Conservation (phyloP, 2,113 vertebrate genomes). For the Lathamus discolor region DNA sequence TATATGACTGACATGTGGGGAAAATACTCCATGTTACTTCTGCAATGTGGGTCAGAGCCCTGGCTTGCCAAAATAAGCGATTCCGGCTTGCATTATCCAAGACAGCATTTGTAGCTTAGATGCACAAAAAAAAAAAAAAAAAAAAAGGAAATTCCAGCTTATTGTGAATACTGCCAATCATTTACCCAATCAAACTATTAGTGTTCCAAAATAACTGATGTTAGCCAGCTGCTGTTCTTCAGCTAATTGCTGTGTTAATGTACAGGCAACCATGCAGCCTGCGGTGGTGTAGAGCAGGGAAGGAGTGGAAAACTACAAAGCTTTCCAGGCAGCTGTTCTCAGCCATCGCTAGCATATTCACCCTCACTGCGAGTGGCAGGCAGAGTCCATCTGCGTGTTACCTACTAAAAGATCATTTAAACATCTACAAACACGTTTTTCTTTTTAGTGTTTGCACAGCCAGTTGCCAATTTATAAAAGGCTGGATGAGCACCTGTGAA, state of each 20-base stretch:
- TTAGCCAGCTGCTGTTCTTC: background rate
- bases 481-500: background rate
- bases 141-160: background rate
- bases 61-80: background rate
- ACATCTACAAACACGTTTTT: background rate
- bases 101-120: background rate
- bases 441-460: background rate
- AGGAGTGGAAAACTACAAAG: background rate
- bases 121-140: background rate
- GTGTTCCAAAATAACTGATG: background rate
- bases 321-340: background rate
- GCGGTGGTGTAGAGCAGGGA: background rate
- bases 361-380: background rate
- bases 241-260: background rate
- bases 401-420: background rate
- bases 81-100: background rate
- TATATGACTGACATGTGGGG: background rate
- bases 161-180: background rate
- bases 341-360: background rate
- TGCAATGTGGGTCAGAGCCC: background rate
- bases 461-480: background rate
- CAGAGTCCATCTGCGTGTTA: background rate
- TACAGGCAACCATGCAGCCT: background rate
- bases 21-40: background rate
- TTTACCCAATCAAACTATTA: background rate